Evolutionary conservation across 35 echinoderm and acorn worm genomes (phyloP).

Genomic region (Holothuria glaberrima): DNA sequence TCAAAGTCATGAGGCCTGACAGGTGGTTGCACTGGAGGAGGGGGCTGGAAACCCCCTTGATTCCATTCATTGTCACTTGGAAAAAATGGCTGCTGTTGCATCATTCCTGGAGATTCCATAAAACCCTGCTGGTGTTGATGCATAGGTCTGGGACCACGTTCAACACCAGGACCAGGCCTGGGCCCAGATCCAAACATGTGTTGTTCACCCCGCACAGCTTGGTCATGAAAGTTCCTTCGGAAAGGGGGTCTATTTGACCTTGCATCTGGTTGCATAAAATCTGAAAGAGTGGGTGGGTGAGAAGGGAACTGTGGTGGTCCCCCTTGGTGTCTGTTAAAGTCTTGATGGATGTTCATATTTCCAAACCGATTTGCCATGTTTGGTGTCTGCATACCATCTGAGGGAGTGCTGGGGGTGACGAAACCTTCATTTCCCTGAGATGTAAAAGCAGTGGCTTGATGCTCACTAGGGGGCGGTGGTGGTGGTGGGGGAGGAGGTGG

Average conservation of each 20-base stretch:
- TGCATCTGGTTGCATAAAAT: constrained; percentile 47
- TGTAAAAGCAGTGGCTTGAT: background rate
- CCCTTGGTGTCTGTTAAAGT: constrained; percentile 30
- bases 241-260: background rate
- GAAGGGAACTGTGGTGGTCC: background rate
- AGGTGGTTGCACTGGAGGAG: background rate
- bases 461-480: background rate
- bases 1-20: constrained; percentile 2
- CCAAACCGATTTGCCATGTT: constrained; percentile 22
- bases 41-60: constrained; percentile 25
- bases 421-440: constrained; percentile 14
- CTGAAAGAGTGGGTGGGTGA: constrained; percentile 37
- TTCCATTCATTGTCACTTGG: constrained; percentile 29
- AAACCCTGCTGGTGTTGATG: constrained; percentile 26
- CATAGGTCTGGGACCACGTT: background rate
- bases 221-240: background rate
- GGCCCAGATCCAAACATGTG: constrained; percentile 20
- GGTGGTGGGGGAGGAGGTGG: too few relatives aligned
- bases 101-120: constrained; percentile 29
- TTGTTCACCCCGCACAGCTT: background rate
- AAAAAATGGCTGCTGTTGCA: constrained; percentile 25
- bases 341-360: constrained; percentile 44
- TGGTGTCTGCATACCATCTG: constrained; percentile 41
- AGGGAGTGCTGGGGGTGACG: constrained; percentile 53
- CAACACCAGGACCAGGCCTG: background rate